A percentile compares a stretch with the other conserved stretches of the same genome.
Conservation (phyloP, 2,888 invertebrate genomes). For the Plebejus argus region DNA sequence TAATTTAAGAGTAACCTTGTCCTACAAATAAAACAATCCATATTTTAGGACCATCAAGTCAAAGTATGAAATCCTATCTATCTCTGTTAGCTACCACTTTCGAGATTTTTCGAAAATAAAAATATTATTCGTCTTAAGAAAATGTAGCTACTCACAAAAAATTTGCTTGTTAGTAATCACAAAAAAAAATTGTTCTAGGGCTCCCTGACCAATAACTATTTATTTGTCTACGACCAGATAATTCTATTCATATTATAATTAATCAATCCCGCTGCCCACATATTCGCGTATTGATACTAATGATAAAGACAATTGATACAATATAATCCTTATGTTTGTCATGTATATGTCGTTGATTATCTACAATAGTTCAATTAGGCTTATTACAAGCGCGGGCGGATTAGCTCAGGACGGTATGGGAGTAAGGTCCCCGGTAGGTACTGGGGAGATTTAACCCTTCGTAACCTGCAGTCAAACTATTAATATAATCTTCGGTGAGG, state of each 20-base stretch:
- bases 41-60: too few relatives aligned
- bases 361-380: slow-evolving; percentile 64
- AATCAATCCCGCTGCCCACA: not conserved
- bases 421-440: slow-evolving; percentile 52
- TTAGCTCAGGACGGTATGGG: slow-evolving; percentile 58
- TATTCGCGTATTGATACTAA: not conserved
- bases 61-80: too few relatives aligned
- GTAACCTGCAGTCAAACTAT: slow-evolving; percentile 63
- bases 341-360: slow-evolving; percentile 41
- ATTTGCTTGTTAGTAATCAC: too few relatives aligned
- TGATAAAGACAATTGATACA: slow-evolving; percentile 21
- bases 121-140: too few relatives aligned
- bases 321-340: slow-evolving; percentile 19
- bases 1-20: too few relatives aligned
- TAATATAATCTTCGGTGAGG: slow-evolving; percentile 73
- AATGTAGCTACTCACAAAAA: too few relatives aligned
- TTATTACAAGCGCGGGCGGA: slow-evolving; percentile 65
- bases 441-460: slow-evolving; percentile 60
- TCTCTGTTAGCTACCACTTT: too few relatives aligned
- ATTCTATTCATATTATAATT: slow-evolving; percentile 22
- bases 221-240: not conserved
- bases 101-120: too few relatives aligned
- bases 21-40: too few relatives aligned
- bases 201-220: too few relatives aligned
- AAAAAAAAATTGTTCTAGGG: too few relatives aligned